Evolutionary conservation across 2,888 invertebrate genomes (phyloP).

Genomic region (Drosophila austrosaltans): DNA sequence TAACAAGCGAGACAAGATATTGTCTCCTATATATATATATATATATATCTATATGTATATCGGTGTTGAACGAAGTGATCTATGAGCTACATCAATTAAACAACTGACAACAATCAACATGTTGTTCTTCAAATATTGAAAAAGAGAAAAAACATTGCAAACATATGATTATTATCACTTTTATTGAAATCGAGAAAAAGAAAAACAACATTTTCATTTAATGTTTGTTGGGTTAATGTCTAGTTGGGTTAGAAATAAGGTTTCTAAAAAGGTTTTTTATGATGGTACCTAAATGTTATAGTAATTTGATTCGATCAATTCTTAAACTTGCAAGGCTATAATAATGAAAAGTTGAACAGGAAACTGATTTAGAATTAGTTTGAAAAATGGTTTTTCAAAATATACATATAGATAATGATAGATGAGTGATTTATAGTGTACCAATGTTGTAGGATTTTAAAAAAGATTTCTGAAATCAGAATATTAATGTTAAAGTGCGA

Average conservation of each 20-base stretch:
- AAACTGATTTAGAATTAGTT: too few relatives aligned
- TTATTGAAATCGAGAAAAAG: not conserved
- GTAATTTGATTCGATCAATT: too few relatives aligned
- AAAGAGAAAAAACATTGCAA: slow-evolving; percentile 1
- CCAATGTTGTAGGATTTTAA: too few relatives aligned
- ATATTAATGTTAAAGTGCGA: too few relatives aligned
- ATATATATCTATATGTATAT: not conserved
- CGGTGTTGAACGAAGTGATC: slow-evolving; percentile 1
- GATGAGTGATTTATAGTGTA: too few relatives aligned
- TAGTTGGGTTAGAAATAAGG: not conserved
- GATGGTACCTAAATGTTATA: too few relatives aligned
- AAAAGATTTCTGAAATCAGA: too few relatives aligned
- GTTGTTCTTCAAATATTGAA: slow-evolving; percentile 2
- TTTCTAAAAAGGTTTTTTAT: too few relatives aligned
- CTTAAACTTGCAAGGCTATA: too few relatives aligned
- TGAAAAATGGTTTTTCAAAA: too few relatives aligned
- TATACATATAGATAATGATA: too few relatives aligned
- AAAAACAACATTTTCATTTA: not conserved
- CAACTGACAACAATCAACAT: slow-evolving; percentile 9
- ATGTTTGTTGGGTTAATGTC: not conserved
- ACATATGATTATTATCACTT: slow-evolving; percentile 4
- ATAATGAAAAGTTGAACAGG: too few relatives aligned
- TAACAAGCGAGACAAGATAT: not conserved
- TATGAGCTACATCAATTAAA: slow-evolving; percentile 7
- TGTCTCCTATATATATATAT: not conserved